Base-by-base conservation (phyloP, 2,113 vertebrate genomes). In the Burhinus oedicnemus region DNA sequence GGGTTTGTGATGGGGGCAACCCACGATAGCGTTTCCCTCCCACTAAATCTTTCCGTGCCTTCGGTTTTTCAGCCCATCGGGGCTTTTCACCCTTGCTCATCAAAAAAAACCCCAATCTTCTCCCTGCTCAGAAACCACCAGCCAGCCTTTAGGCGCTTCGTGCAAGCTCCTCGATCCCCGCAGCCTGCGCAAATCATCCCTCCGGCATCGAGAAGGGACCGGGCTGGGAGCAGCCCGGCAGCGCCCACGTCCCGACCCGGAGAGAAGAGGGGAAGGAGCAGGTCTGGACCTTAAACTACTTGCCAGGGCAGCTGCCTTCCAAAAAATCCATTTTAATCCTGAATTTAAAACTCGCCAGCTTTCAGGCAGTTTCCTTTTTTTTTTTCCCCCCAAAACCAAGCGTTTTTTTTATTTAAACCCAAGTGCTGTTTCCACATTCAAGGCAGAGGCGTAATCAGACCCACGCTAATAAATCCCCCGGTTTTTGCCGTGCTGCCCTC, bases 311-410 rank as follows among this genome's bases (percentile, higher is more conserved):
- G 15, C 55, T 81, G 44, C 51, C 57, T 79, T 54, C 49, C 58
- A 51, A 60, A 47, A 92, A 68, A 36, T 40, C 40, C 30, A 0
- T 69, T 86, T 64, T 10, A 74, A 65, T 34, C 57, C 66, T 7
- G 6, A 58, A 27, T 90, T 84, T 78, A 36, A 80, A 74, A 68
- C 9, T 76, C 9, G 0, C 12, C n/a, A 11, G 2, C 17, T 62
- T 62, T n/a, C 51, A n/a, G 29, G 10, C 9, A 19, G 19, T 2
- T 60, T 8, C 4, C 11, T 11, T 36, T 9, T 36, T n/a, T 18
- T 25, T 51, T 79, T 47, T 2, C 44, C 44, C 1, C 38, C 20
- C 13, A 8, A 57, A 81, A 12, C 1, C 1, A 15, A 52, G 1
- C 11, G 2, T 5, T 84, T 40, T 40, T 88, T 32, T n/a, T 15